Evolutionary conservation across 2,888 invertebrate species (phyloP), one percentile per base, ranked within the genome.

Genomic region (Ceramica pisi): DNA sequence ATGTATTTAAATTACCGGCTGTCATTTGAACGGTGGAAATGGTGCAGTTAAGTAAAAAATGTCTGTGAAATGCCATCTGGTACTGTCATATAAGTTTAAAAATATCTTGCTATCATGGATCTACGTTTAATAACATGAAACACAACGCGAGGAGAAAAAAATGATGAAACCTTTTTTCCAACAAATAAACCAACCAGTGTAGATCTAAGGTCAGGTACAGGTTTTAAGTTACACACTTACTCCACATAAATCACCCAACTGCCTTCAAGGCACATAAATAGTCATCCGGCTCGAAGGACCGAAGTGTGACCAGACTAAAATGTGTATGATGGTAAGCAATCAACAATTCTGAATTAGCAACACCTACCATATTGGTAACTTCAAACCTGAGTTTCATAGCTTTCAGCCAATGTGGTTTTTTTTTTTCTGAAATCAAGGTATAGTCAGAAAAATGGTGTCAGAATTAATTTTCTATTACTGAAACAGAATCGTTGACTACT

Each of bases 51-150:
- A 41, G 19, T 64, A 7, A 9, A 6, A 19, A 57, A 26, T 12
- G 50, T 14, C 21, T 72, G 72, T 75, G 44, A 75, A 75, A 14
- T 26, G 50, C 26, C 75, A 72, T 66, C 75, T 75, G 75, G 19
- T 10, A 66, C 9, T 38, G 67, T 26, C 35, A 44, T 38, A 26
- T 26, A 19, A 51, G 50, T 35, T 38, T 75, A 51, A 51, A 57
- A 75, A 51, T 72, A 72, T 44, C 26, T 19, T 3, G 12, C 9
- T 35, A 0, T 46, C 50, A 72, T 75, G 75, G 67, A 73, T 75
- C 75, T 57, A 26, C n/a, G 10, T 35, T 57, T 35, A 14, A 63
- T 55, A 44, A 50, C 31, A 31, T 74, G 26, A 19, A 23, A 41
- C 16, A 48, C 19, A 23, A 46, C 5, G 14, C n/a, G 8, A 12